These are phyloP conservation scores for Zosterops japonicus DNA, from an alignment of 2,113 vertebrate genomes.

Conservation along the genomic window DNA sequence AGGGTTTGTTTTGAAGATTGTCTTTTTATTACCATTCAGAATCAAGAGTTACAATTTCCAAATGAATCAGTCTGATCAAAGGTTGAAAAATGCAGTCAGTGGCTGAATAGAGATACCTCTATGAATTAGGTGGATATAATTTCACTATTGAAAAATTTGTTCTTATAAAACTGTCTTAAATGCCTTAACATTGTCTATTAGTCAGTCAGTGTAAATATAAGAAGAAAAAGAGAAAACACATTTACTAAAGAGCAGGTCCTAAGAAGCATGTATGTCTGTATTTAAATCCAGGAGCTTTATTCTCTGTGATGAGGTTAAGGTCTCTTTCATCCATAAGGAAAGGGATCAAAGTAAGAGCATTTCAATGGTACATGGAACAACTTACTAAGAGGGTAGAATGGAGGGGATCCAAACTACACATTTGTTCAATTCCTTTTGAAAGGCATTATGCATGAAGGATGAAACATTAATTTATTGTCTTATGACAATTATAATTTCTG, in stretches of 20 bases:
- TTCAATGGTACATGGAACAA: background rate
- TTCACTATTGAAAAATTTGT: background rate
- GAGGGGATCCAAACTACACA: background rate
- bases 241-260: background rate
- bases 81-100: background rate
- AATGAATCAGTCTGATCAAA: background rate
- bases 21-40: background rate
- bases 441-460: background rate
- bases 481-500: background rate
- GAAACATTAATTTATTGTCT: background rate
- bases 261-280: background rate
- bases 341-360: background rate
- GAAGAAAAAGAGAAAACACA: background rate
- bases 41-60: background rate
- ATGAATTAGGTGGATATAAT: background rate
- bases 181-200: background rate
- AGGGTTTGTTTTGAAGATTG: background rate
- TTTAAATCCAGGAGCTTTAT: background rate
- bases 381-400: background rate
- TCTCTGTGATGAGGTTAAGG: background rate
- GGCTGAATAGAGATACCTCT: background rate
- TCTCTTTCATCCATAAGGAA: background rate
- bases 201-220: background rate
- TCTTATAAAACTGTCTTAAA: background rate
- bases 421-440: background rate